Base-by-base conservation (phyloP, 2,888 invertebrate species). In the Macrosoma leucophasiata region DNA sequence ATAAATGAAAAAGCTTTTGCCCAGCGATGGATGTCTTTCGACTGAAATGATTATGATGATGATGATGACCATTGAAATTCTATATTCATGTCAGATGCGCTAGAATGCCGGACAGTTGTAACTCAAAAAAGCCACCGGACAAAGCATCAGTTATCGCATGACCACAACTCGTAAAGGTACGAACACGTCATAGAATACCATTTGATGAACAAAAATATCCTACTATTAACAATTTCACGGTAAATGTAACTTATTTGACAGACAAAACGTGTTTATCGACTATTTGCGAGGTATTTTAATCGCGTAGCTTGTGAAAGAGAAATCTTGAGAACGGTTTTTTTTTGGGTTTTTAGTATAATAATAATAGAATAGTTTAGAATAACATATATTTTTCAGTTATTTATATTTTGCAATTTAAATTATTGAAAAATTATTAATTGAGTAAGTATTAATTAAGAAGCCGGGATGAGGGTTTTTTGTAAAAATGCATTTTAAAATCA, bases 211-310 rank as follows among this genome's bases (percentile, higher is more conserved):
- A 52, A 49, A 52, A 57, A 50, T 53, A 61, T 57, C 60, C 54
- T 41, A 46, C 51, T 49, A 67, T 71, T 71, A 72, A 40, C 57
- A 50, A 72, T 72, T 72, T 62, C 58, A 69, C 58, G 62, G 56
- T 41, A 45, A 43, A 52, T 52, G 43, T 33, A 46, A 47, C 39
- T 43, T 58, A 53, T 67, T 65, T 66, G 69, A 63, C 66, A 67
- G 58, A 32, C n/a, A n/a, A n/a, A 36, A 31, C 21, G 38, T 25
- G 33, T 24, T 27, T 36, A 30, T 13, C 26, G 27, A 21, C 39
- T 24, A 44, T 46, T 45, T 41, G 42, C 43, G 31, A 36, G 36
- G 47, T 41, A 54, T 52, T 51, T 52, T 48, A 52, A 54, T 52
- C 24, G 43, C 47, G 36, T 46, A 47, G 41, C 39, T 45, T 42